These are phyloP conservation scores for Artibeus jamaicensis DNA, from an alignment of 2,797 vertebrate genomes.

Conservation along the genomic window DNA sequence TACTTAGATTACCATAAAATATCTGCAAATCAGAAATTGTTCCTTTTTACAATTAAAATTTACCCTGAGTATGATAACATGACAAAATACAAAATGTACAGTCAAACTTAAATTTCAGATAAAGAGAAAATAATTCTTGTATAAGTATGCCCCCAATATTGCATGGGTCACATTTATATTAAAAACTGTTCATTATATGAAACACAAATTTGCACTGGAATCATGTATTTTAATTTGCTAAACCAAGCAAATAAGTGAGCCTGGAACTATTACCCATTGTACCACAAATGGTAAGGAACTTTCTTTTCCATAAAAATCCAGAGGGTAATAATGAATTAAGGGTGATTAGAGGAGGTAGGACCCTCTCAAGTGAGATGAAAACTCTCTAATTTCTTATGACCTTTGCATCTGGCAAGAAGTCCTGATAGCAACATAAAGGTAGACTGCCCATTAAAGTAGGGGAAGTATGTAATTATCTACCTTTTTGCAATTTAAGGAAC, in stretches of 20 bases:
- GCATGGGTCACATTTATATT: background rate
- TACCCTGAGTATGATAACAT: background rate
- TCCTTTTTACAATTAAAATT: background rate
- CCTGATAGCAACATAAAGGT: background rate
- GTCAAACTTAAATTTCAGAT: background rate
- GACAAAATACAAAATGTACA: background rate
- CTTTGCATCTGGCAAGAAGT: slow-evolving; percentile 6
- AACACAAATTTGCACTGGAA: slow-evolving; percentile 8
- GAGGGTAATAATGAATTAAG: background rate
- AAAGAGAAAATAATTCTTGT: background rate
- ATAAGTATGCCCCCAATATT: background rate
- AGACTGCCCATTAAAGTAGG: background rate
- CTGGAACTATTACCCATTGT: background rate
- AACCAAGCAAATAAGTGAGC: background rate
- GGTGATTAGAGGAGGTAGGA: background rate
- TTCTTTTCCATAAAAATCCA: slow-evolving; percentile 36
- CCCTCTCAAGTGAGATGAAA: slow-evolving; percentile 40
- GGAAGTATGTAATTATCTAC: slow-evolving; percentile 3
- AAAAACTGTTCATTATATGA: background rate
- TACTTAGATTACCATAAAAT: background rate
- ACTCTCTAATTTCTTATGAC: slow-evolving; percentile 41
- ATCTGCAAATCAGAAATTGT: background rate
- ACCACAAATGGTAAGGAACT: background rate
- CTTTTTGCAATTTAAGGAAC: background rate
- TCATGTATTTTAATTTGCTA: slow-evolving; percentile 32